Evolutionary conservation across 2,797 vertebrate genomes (phyloP).

Genomic region (Gymnoscopelus braueri): DNA sequence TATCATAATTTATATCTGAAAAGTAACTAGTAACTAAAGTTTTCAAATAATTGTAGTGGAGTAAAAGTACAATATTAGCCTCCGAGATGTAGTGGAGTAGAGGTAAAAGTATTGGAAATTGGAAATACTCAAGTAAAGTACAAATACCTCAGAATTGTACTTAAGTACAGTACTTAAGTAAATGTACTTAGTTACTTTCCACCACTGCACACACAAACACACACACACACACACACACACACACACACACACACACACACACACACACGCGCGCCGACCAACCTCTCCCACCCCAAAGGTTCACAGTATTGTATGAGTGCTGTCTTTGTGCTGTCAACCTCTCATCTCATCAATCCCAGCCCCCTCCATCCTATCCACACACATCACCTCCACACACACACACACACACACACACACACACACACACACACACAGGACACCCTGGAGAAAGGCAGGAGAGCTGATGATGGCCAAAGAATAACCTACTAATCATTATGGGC

Average conservation of each 20-base stretch:
- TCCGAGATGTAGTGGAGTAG: too few species aligned
- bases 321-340: conserved; percentile 49
- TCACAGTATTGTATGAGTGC: conserved; percentile 41
- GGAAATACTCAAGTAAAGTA: too few species aligned
- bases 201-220: background rate
- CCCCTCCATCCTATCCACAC: background rate
- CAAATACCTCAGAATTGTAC: too few species aligned
- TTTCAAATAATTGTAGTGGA: too few species aligned
- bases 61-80: too few species aligned
- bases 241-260: background rate
- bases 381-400: conserved; percentile 30
- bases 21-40: too few species aligned
- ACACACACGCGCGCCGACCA: conserved; percentile 4
- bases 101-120: too few species aligned
- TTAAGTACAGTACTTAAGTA: too few species aligned
- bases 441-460: conserved; percentile 40
- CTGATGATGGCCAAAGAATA: conserved; percentile 65
- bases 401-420: conserved; percentile 27
- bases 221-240: conserved; percentile 3
- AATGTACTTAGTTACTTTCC: too few species aligned
- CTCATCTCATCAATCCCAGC: conserved; percentile 20
- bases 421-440: conserved; percentile 22
- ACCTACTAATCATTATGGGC: conserved; percentile 53
- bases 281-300: conserved; percentile 19
- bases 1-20: too few species aligned